Conservation (phyloP, 2,888 invertebrate genomes). For the Ashinkailepas kermadecensis region DNA sequence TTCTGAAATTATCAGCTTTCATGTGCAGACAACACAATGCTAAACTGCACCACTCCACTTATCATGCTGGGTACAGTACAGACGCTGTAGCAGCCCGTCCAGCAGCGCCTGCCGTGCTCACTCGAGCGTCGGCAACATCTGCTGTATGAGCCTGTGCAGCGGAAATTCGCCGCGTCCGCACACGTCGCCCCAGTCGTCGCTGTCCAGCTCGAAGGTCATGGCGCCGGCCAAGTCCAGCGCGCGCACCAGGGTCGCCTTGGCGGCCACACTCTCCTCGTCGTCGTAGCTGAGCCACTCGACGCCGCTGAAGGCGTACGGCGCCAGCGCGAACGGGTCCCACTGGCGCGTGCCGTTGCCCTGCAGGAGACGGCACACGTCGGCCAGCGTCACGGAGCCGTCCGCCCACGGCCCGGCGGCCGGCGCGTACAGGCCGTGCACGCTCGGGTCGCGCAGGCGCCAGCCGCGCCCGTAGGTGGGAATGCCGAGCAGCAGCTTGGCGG, state of each 20-base stretch:
- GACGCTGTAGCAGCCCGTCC: too few relatives aligned
- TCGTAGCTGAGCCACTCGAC: slow-evolving; percentile 82
- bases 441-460: neutral
- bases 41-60: too few relatives aligned
- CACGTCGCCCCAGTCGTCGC: slow-evolving; percentile 56
- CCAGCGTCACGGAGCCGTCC: slow-evolving; percentile 62
- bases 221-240: slow-evolving; percentile 62
- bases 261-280: slow-evolving; percentile 57
- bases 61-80: too few relatives aligned
- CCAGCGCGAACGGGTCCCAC: slow-evolving; percentile 60
- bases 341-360: slow-evolving; percentile 47
- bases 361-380: slow-evolving; percentile 60
- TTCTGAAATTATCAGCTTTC: too few relatives aligned
- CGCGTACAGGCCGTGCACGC: neutral
- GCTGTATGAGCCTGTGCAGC: slow-evolving; percentile 35
- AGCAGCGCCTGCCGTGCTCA: too few relatives aligned
- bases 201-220: slow-evolving; percentile 75
- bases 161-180: slow-evolving; percentile 41
- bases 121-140: neutral
- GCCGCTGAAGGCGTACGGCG: slow-evolving; percentile 63
- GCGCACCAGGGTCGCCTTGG: slow-evolving; percentile 55
- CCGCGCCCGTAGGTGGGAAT: slow-evolving; percentile 40
- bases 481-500: slow-evolving; percentile 40
- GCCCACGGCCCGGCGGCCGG: neutral
- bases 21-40: too few relatives aligned